phyloP scores from a whole-genome alignment of 2,113 vertebrate species.

The Oryzias javanicus region DNA sequence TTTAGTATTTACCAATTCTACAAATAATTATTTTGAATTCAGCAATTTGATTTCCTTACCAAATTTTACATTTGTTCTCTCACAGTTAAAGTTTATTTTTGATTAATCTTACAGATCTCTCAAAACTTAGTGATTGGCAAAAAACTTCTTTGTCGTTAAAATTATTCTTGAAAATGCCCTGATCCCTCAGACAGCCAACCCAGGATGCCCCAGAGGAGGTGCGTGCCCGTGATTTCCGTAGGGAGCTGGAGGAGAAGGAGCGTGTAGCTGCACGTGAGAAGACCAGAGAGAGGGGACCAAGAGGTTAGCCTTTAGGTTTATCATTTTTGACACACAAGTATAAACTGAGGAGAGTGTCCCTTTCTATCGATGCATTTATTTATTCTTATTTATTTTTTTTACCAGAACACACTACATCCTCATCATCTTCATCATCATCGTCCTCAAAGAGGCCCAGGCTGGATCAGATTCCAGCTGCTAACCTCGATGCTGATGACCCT shows the following conservation, averaged over 20 bases:
- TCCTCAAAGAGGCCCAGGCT: conserved; percentile 95
- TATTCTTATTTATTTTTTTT: conserved; percentile 7
- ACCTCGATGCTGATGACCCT: conserved; percentile 96
- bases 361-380: neutral
- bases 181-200: conserved; percentile 83
- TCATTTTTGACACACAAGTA: neutral
- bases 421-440: conserved; percentile 79
- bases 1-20: no score
- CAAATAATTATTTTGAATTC: no score
- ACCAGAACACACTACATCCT: conserved; percentile 91
- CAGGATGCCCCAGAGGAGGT: conserved; percentile 97
- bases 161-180: neutral
- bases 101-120: no score
- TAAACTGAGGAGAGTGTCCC: neutral
- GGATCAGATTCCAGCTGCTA: conserved; percentile 97
- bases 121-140: no score
- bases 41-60: no score
- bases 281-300: conserved; percentile 87
- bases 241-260: conserved; percentile 95
- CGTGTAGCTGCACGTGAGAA: conserved; percentile 87
- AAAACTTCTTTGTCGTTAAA: no score
- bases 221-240: conserved; percentile 92
- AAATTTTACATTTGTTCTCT: no score
- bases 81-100: no score
- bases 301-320: conserved; percentile 76